Percentiles rank a stretch among this genome's conserved stretches.
Evolutionary conservation across 2,113 vertebrate genomes (phyloP).

Genomic region (Abramis brama): DNA sequence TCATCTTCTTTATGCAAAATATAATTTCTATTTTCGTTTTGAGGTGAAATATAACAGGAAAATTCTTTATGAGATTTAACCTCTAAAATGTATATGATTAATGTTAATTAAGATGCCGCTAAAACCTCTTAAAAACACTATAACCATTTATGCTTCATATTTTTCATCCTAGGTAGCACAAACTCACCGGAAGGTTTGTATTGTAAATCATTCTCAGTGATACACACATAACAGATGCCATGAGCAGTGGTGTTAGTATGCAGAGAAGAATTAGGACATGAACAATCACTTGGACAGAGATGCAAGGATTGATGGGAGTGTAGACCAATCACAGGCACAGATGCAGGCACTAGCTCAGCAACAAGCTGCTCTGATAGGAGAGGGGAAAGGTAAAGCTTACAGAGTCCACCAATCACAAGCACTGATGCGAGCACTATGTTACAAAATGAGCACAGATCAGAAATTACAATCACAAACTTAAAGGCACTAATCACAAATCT

Average conservation of each 20-base stretch:
- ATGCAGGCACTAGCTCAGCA: slow-evolving; percentile 66
- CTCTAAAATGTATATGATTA: neutral
- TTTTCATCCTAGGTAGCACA: neutral
- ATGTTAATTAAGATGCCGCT: neutral
- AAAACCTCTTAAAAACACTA: neutral
- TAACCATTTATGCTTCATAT: neutral
- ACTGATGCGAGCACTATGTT: slow-evolving; percentile 67
- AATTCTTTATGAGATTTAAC: neutral
- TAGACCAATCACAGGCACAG: slow-evolving; percentile 64
- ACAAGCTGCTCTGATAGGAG: slow-evolving; percentile 73
- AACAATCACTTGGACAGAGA: slow-evolving; percentile 8
- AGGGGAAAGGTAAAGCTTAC: slow-evolving; percentile 81
- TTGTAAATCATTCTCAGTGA: slow-evolving; percentile 2
- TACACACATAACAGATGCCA: neutral
- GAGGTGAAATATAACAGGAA: neutral
- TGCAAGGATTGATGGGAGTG: slow-evolving; percentile 40
- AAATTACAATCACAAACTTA: slow-evolving; percentile 49
- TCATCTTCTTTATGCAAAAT: neutral
- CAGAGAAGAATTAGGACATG: slow-evolving; percentile 18
- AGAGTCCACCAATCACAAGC: slow-evolving; percentile 64
- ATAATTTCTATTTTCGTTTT: neutral
- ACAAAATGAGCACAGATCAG: slow-evolving; percentile 35
- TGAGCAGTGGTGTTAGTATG: slow-evolving; percentile 9
- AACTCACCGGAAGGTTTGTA: neutral
- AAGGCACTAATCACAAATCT: slow-evolving; percentile 56